Conservation (phyloP, 2,797 vertebrate species). For the Acipenser oxyrinchus region DNA sequence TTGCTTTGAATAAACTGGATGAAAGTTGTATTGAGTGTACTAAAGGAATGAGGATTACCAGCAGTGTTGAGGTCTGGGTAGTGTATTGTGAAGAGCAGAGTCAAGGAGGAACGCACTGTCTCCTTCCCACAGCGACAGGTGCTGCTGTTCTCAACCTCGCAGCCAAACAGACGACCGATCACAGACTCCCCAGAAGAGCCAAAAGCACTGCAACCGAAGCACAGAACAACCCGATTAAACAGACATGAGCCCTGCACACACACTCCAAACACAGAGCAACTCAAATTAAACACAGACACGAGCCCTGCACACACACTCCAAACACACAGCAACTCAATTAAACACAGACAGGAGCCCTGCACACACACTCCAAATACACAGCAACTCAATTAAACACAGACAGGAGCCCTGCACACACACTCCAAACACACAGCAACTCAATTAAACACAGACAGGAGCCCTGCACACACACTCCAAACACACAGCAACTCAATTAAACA, state of each 20-base stretch:
- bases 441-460: no score
- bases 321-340: neutral
- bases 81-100: constrained; percentile 93
- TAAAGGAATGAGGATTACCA: constrained; percentile 19
- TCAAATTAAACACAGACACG: neutral
- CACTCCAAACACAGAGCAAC: neutral
- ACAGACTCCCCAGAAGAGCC: constrained; percentile 82
- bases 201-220: constrained; percentile 51
- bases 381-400: no score
- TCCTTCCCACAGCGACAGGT: constrained; percentile 94
- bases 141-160: constrained; percentile 96
- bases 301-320: neutral
- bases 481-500: no score
- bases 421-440: no score
- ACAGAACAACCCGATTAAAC: no score
- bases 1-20: no score
- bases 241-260: no score
- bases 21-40: no score
- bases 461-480: no score
- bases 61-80: constrained; percentile 72
- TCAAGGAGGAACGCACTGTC: constrained; percentile 86
- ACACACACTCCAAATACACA: no score
- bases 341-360: neutral
- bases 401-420: no score
- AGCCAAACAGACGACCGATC: constrained; percentile 88